A percentile compares a stretch with the other conserved stretches of the same genome.
Conservation (phyloP, 2,797 vertebrate species). For the Spatula clypeata region DNA sequence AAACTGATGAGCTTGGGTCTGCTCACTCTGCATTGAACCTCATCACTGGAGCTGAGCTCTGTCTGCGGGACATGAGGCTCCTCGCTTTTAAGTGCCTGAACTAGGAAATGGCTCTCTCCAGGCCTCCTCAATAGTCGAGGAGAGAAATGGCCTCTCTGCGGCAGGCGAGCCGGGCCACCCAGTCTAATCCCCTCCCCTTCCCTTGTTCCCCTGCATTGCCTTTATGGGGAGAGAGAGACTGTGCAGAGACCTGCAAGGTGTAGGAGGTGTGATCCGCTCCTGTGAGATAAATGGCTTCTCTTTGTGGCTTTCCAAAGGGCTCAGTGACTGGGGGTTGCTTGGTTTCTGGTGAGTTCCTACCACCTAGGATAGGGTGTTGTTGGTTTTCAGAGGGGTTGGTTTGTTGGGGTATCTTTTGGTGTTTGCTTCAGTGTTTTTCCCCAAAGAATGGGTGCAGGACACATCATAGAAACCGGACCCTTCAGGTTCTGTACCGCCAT, state of each 20-base stretch:
- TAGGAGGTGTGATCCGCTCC: background rate
- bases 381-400: background rate
- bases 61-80: accelerated
- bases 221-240: background rate
- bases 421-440: background rate
- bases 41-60: background rate
- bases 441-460: background rate
- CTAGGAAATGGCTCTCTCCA: background rate
- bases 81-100: background rate
- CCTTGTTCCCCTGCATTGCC: background rate
- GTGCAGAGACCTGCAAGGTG: background rate
- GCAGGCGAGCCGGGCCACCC: background rate
- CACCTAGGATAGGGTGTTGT: background rate
- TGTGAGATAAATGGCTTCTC: background rate
- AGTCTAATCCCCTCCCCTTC: background rate
- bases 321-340: background rate
- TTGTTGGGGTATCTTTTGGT: accelerated
- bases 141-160: background rate
- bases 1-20: background rate
- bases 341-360: background rate
- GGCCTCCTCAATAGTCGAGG: background rate
- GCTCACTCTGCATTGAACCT: background rate
- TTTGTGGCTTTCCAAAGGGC: background rate
- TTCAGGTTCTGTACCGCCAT: background rate
- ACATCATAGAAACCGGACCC: background rate